phyloP scores from a whole-genome alignment of 2,888 invertebrate species.

The Plagodis pulveraria region DNA sequence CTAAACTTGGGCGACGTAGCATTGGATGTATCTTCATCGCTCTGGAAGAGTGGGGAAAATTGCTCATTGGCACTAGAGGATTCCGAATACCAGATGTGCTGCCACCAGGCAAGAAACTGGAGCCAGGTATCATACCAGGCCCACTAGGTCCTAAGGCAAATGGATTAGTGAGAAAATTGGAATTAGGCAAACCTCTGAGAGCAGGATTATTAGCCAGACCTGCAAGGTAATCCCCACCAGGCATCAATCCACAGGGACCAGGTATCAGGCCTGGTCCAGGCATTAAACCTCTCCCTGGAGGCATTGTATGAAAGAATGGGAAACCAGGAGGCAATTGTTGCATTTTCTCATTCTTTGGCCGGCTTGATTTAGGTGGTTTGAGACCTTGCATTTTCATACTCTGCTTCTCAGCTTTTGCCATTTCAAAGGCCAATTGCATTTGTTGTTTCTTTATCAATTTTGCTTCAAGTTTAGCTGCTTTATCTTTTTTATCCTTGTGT shows the following conservation, averaged over 20 bases:
- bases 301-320: slow-evolving; percentile 74
- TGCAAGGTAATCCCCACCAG: slow-evolving; percentile 73
- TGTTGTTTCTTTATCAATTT: slow-evolving; percentile 78
- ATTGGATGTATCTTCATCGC: slow-evolving; percentile 85
- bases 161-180: slow-evolving; percentile 79
- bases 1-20: slow-evolving; percentile 84
- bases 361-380: slow-evolving; percentile 68
- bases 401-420: slow-evolving; percentile 70
- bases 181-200: slow-evolving; percentile 67
- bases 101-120: slow-evolving; percentile 68
- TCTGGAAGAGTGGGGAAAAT: slow-evolving; percentile 85
- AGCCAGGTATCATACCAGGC: slow-evolving; percentile 87
- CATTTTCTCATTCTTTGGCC: slow-evolving; percentile 75
- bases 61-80: slow-evolving; percentile 79
- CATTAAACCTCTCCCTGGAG: slow-evolving; percentile 83
- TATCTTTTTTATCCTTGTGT: slow-evolving; percentile 81
- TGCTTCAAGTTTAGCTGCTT: slow-evolving; percentile 74
- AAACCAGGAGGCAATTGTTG: slow-evolving; percentile 74
- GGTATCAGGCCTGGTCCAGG: slow-evolving; percentile 78
- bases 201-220: slow-evolving; percentile 77
- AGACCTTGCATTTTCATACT: slow-evolving; percentile 63
- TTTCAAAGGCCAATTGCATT: slow-evolving; percentile 72
- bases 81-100: slow-evolving; percentile 73
- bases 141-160: slow-evolving; percentile 82
- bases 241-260: slow-evolving; percentile 73